Base-by-base conservation (phyloP, 92 coral and sea anemone genomes). In the Actinostola sp. region DNA sequence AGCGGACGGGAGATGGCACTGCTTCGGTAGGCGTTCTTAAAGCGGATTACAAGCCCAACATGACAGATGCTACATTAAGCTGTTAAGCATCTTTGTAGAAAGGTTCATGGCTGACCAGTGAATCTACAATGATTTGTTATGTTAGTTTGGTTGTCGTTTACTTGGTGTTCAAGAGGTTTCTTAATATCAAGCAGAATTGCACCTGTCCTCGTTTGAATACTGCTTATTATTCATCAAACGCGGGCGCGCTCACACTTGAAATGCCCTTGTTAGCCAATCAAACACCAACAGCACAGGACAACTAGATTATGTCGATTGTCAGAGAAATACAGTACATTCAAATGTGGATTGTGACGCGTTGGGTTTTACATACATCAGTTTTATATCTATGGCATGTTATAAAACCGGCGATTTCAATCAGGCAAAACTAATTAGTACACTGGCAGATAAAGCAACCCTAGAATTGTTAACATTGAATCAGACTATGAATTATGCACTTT, bases 251-350 rank as follows among this genome's bases (percentile, higher is more conserved):
- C 16, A 39, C 43, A 51, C 61, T 50, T 31, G 56, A 51, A 43
- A 68, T 50, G 6, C 62, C 27, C 61, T 32, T 14, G 27, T 12
- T 36, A 66, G 27, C 72, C 72, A 66, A 66, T 66, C 72, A 66
- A 10, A 46, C 4, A 23, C 2, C 58, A 48, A 17, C 24, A 28
- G 0, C 29, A 14, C 21, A 19, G 27, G 57, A 51, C 26, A 34
- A 52, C 74, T 32, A 50, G 74, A 68, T 68, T 68, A 68, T 26
- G 61, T 33, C 74, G 33, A 35, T 34, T 61, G 66, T 61, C 29
- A n/a, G n/a, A n/a, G n/a, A n/a, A n/a, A n/a, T n/a, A n/a, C n/a
- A n/a, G n/a, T n/a, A n/a, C n/a, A n/a, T n/a, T n/a, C n/a, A n/a
- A n/a, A n/a, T n/a, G n/a, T n/a, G n/a, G n/a, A n/a, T n/a, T n/a